phyloP scores from a whole-genome alignment of 2,888 invertebrate genomes.

The Tineola bisselliella region DNA sequence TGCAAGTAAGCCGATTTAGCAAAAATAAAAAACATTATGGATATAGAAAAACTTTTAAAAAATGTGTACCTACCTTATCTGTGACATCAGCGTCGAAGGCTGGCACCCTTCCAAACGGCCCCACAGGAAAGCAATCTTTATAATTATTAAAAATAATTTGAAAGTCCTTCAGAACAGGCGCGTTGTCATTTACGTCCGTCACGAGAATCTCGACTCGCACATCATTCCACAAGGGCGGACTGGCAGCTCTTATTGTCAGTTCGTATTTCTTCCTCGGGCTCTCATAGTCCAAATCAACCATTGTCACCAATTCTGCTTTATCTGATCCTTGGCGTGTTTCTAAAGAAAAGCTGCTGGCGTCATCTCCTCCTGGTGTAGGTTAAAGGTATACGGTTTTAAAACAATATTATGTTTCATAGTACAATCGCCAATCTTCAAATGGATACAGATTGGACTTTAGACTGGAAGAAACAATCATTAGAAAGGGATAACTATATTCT shows the following conservation, averaged over 20 bases:
- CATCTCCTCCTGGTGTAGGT: constrained; percentile 82
- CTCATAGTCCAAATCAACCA: constrained; percentile 95
- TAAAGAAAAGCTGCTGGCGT: constrained; percentile 85
- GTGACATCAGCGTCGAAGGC: constrained; percentile 95
- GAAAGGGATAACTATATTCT: too few relatives aligned
- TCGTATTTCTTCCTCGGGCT: constrained; percentile 91
- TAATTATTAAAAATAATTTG: constrained; percentile 95
- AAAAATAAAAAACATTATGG: too few relatives aligned
- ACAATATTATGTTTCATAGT: too few relatives aligned
- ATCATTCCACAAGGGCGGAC: constrained; percentile 88
- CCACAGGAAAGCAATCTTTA: constrained; percentile 92
- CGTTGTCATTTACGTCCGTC: constrained; percentile 95
- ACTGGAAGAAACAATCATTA: too few relatives aligned
- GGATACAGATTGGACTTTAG: too few relatives aligned
- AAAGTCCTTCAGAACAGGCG: constrained; percentile 91
- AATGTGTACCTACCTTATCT: constrained; percentile 80
- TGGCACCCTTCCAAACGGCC: constrained; percentile 89
- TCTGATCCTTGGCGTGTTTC: constrained; percentile 84
- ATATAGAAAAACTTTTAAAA: too few relatives aligned
- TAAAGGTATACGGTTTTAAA: neutral
- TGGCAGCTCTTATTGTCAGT: constrained; percentile 88
- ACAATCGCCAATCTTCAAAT: too few relatives aligned
- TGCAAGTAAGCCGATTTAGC: too few relatives aligned
- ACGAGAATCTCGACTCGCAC: constrained; percentile 87
- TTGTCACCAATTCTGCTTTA: constrained; percentile 87